Conservation (phyloP, 2,113 vertebrate genomes). For the Girardinichthys multiradiatus region DNA sequence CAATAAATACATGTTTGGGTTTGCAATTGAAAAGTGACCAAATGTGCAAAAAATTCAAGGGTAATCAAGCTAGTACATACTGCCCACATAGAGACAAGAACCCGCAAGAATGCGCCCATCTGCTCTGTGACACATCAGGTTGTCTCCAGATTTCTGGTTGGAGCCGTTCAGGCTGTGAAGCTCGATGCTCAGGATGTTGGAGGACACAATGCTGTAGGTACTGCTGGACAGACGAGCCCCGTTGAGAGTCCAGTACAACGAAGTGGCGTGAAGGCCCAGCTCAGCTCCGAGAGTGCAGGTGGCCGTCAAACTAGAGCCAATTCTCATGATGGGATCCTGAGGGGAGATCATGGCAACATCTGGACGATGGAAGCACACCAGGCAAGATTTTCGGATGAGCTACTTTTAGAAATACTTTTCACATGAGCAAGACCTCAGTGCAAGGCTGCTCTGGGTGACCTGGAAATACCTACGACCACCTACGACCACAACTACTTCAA, state of each 20-base stretch:
- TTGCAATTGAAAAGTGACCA: background rate
- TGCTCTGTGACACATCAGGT: slow-evolving; percentile 89
- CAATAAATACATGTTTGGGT: no score
- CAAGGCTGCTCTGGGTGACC: no score
- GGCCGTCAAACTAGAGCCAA: slow-evolving; percentile 90
- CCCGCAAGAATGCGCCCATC: slow-evolving; percentile 90
- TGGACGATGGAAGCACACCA: slow-evolving; percentile 64
- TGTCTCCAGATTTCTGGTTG: slow-evolving; percentile 92
- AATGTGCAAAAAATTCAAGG: background rate
- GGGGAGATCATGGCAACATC: slow-evolving; percentile 87
- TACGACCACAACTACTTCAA: background rate
- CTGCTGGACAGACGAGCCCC: slow-evolving; percentile 83
- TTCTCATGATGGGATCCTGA: slow-evolving; percentile 87
- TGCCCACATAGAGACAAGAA: slow-evolving; percentile 92
- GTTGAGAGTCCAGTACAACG: slow-evolving; percentile 92
- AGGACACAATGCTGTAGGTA: slow-evolving; percentile 77
- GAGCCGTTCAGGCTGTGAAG: slow-evolving; percentile 89
- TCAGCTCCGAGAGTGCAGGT: slow-evolving; percentile 84
- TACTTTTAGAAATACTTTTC: background rate
- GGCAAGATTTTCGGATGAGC: background rate
- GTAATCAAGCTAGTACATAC: slow-evolving; percentile 77
- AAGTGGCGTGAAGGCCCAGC: slow-evolving; percentile 76
- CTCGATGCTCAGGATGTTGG: slow-evolving; percentile 81
- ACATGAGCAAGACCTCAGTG: background rate
- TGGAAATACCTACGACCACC: background rate